A percentile compares a stretch with the other conserved stretches of the same genome.
Evolutionary conservation across 2,888 invertebrate species (phyloP).

Genomic region (Tipula vernalis): DNA sequence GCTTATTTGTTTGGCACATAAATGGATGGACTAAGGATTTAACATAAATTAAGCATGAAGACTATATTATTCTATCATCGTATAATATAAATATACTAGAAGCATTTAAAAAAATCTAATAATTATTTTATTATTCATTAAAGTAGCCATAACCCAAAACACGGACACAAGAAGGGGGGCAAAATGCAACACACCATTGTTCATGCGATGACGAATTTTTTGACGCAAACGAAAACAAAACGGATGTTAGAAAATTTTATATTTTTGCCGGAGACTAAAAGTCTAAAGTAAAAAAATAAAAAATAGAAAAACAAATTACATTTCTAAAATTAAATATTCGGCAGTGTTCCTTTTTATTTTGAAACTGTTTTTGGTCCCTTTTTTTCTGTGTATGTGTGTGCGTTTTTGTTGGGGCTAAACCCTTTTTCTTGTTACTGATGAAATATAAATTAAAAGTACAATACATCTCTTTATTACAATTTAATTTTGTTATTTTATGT

Average conservation of each 20-base stretch:
- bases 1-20: no score
- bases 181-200: background rate
- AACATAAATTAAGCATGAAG: background rate
- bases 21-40: background rate
- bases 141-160: background rate
- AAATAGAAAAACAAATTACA: background rate
- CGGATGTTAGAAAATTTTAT: background rate
- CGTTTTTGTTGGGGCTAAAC: background rate
- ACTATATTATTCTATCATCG: background rate
- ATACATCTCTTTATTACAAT: background rate
- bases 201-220: background rate
- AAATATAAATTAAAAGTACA: background rate
- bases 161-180: background rate
- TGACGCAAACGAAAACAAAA: background rate
- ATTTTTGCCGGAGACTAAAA: background rate
- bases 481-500: background rate
- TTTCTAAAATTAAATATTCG: background rate
- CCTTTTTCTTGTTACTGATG: background rate
- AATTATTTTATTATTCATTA: background rate
- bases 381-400: background rate
- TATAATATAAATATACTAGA: background rate
- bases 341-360: background rate
- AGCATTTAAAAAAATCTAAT: background rate
- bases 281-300: background rate
- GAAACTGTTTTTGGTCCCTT: background rate